These are phyloP conservation scores for Drosophila virilis DNA, from an alignment of 1,140 invertebrate genomes.

Conservation along the genomic window DNA sequence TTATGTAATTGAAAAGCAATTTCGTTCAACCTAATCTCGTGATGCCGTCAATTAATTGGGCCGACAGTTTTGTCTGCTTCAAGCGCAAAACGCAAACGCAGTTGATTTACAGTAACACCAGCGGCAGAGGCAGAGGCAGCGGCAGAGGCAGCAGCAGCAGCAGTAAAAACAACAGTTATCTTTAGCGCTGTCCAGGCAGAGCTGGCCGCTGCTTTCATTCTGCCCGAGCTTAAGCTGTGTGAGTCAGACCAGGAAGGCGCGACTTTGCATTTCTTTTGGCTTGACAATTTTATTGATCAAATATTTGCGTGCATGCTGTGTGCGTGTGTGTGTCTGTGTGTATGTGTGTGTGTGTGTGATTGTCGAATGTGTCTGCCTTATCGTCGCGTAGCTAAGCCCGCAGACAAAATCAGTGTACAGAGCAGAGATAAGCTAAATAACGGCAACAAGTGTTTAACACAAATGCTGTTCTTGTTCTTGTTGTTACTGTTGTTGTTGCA, in stretches of 20 bases:
- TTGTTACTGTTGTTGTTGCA: neutral
- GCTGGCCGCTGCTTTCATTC: conserved; percentile 13
- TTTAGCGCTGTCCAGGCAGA: conserved; percentile 2
- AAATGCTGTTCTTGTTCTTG: neutral
- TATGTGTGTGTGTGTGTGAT: conserved; percentile 25
- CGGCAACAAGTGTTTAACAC: conserved; percentile 40
- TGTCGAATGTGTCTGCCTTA: conserved; percentile 45
- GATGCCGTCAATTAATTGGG: conserved; percentile 63
- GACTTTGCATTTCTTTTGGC: conserved; percentile 42
- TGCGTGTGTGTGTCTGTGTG: conserved; percentile 19
- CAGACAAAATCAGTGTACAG: conserved; percentile 64
- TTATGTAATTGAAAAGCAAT: conserved; percentile 78
- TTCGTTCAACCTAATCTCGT: conserved; percentile 63
- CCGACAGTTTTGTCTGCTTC: conserved; percentile 17
- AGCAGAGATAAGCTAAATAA: conserved; percentile 15
- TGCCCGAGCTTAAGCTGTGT: conserved; percentile 20
- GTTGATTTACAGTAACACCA: conserved; percentile 26
- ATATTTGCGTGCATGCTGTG: conserved; percentile 58
- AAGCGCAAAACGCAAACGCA: conserved; percentile 36
- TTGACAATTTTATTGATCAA: conserved; percentile 69
- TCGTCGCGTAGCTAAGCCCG: conserved; percentile 59
- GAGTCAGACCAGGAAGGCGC: conserved; percentile 22
- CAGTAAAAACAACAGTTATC: conserved; percentile 26
- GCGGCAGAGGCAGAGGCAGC: neutral
- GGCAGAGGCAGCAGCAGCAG: neutral